A percentile compares a stretch with the other conserved stretches of the same genome.
Evolutionary conservation across 2,888 invertebrate species (phyloP).

Genomic region (Apamea epomidion): DNA sequence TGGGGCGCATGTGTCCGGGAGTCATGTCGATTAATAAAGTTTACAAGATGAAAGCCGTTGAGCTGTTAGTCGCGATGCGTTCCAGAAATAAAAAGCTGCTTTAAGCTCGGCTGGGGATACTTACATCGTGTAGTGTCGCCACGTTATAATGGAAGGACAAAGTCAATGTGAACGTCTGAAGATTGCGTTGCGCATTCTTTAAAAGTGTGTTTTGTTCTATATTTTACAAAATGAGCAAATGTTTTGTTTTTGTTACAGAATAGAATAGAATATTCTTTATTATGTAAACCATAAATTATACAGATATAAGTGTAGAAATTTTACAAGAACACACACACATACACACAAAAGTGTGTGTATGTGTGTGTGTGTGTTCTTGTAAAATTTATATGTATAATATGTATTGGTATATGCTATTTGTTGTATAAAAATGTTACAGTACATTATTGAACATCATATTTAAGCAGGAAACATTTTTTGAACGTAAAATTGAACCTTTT

Average conservation of each 20-base stretch:
- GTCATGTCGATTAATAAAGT: slow-evolving; percentile 89
- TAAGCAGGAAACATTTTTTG: not conserved
- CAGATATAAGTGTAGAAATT: too few relatives aligned
- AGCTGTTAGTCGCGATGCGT: slow-evolving; percentile 85
- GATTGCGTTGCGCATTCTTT: slow-evolving; percentile 3
- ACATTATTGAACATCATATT: not conserved
- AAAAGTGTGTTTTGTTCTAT: not conserved
- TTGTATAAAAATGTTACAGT: not conserved
- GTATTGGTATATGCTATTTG: not conserved
- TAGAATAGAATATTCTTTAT: too few relatives aligned
- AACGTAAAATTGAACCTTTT: not conserved
- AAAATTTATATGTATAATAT: too few relatives aligned
- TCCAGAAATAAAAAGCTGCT: slow-evolving; percentile 89
- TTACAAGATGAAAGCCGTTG: slow-evolving; percentile 89
- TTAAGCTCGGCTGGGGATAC: slow-evolving; percentile 87
- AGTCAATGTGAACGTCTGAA: slow-evolving; percentile 11
- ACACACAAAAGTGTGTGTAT: too few relatives aligned
- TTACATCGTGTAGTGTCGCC: slow-evolving; percentile 73
- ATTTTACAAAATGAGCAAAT: not conserved
- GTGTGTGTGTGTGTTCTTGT: too few relatives aligned
- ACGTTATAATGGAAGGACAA: slow-evolving; percentile 51
- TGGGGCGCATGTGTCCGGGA: slow-evolving; percentile 82
- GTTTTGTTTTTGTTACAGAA: not conserved
- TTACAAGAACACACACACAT: too few relatives aligned
- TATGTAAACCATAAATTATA: too few relatives aligned